Evolutionary conservation across 2,113 vertebrate genomes (phyloP).

Genomic region (Rhinoptilus africanus): DNA sequence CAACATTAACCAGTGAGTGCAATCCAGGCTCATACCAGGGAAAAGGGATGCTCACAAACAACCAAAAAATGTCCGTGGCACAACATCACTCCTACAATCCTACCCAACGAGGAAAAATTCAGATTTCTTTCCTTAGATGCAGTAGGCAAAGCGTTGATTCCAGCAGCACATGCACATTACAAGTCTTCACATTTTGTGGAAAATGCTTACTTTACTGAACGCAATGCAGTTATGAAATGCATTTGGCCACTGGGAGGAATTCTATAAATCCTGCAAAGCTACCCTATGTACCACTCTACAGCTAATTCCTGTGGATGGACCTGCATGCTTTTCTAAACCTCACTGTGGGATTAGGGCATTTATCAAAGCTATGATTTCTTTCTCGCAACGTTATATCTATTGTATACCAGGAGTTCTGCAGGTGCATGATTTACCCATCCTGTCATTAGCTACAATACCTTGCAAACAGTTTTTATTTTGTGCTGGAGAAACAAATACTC

Average conservation of each 20-base stretch:
- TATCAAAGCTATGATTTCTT: conserved; percentile 55
- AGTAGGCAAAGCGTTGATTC: neutral
- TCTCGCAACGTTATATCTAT: neutral
- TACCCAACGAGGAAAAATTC: neutral
- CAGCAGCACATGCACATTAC: neutral
- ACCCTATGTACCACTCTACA: neutral
- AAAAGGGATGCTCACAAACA: neutral
- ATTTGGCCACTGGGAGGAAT: conserved; percentile 1
- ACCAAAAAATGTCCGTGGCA: neutral
- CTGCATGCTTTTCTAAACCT: neutral
- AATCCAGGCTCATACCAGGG: neutral
- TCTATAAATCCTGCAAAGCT: conserved; percentile 10
- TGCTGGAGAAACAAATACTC: conserved; percentile 46
- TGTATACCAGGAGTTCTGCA: conserved; percentile 22
- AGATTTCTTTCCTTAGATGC: neutral
- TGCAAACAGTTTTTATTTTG: conserved; percentile 43
- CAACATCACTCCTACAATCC: neutral
- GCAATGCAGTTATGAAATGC: neutral
- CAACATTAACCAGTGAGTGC: neutral
- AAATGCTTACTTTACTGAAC: neutral
- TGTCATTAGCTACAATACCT: conserved; percentile 50
- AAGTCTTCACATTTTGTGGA: neutral
- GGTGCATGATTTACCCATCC: conserved; percentile 50
- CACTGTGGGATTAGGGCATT: conserved; percentile 15
- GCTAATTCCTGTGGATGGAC: neutral